phyloP scores from a whole-genome alignment of 2,797 vertebrate species.

The Enteromius argenteus region DNA sequence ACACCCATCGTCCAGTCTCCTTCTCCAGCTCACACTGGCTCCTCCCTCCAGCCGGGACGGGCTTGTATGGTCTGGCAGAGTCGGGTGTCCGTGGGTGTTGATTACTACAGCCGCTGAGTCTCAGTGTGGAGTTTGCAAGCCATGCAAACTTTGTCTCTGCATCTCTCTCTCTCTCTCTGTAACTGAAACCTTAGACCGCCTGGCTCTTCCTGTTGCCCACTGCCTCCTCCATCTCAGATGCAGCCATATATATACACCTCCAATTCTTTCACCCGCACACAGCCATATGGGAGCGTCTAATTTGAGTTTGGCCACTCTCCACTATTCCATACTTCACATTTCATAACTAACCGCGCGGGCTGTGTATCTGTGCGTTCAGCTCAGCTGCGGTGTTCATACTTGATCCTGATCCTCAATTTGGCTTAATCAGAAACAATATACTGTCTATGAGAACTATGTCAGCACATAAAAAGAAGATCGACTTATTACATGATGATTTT shows the following conservation, averaged over 20 bases:
- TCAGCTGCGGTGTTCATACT: constrained; percentile 20
- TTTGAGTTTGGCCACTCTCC: constrained; percentile 76
- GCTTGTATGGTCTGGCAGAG: constrained; percentile 48
- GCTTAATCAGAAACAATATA: constrained; percentile 35
- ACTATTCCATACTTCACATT: constrained; percentile 77
- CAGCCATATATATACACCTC: constrained; percentile 78
- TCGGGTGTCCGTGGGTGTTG: constrained; percentile 58
- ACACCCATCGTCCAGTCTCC: background rate
- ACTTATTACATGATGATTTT: background rate
- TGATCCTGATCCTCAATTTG: constrained; percentile 23
- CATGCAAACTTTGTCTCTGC: constrained; percentile 64
- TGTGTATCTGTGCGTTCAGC: constrained; percentile 1
- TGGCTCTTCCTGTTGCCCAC: constrained; percentile 66
- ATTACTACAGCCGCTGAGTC: constrained; percentile 68
- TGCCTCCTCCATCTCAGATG: constrained; percentile 59
- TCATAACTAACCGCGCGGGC: constrained; percentile 57
- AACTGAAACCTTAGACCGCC: constrained; percentile 67
- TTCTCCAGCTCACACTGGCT: constrained; percentile 8
- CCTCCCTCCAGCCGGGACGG: background rate
- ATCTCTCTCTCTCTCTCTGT: constrained; percentile 62
- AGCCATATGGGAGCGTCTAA: constrained; percentile 77
- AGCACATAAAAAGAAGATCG: constrained; percentile 2
- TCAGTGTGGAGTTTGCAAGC: constrained; percentile 71
- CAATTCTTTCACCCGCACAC: constrained; percentile 64
- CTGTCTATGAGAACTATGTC: constrained; percentile 1